These are phyloP conservation scores for Phalacrocorax aristotelis DNA, from an alignment of 2,113 vertebrate genomes.

Conservation along the genomic window DNA sequence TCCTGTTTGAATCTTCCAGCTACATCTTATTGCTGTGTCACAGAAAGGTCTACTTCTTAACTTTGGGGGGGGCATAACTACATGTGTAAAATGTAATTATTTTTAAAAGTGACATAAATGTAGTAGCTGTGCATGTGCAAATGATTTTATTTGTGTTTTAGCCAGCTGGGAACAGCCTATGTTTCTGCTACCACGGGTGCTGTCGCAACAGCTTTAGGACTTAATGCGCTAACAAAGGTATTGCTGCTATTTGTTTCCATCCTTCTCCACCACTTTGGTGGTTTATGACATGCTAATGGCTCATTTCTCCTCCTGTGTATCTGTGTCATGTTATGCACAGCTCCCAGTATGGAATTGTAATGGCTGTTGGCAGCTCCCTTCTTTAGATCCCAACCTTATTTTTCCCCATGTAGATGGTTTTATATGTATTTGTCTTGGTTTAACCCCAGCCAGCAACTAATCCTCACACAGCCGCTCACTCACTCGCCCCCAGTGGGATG, in stretches of 20 bases:
- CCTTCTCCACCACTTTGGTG: background rate
- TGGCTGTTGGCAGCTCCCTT: background rate
- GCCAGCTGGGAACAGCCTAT: slow-evolving; percentile 94
- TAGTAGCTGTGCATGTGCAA: background rate
- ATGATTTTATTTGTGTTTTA: slow-evolving; percentile 72
- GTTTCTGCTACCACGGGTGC: slow-evolving; percentile 96
- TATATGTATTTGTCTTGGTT: background rate
- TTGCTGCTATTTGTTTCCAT: background rate
- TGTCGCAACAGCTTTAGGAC: slow-evolving; percentile 92
- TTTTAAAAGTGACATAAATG: background rate
- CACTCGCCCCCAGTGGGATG: too few relatives aligned
- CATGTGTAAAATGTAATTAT: background rate
- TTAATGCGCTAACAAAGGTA: slow-evolving; percentile 97
- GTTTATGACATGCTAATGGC: background rate
- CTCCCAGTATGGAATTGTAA: background rate
- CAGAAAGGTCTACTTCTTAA: background rate
- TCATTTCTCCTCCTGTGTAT: background rate
- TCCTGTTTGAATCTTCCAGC: background rate
- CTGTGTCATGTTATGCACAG: background rate
- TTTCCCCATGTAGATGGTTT: background rate
- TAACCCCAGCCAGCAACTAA: too few relatives aligned
- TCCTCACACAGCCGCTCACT: too few relatives aligned
- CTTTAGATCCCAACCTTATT: background rate
- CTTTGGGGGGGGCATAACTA: background rate
- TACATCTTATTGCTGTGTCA: background rate